These are phyloP conservation scores for Corydoras sp. DNA, from an alignment of 2,113 vertebrate species.

Conservation along the genomic window DNA sequence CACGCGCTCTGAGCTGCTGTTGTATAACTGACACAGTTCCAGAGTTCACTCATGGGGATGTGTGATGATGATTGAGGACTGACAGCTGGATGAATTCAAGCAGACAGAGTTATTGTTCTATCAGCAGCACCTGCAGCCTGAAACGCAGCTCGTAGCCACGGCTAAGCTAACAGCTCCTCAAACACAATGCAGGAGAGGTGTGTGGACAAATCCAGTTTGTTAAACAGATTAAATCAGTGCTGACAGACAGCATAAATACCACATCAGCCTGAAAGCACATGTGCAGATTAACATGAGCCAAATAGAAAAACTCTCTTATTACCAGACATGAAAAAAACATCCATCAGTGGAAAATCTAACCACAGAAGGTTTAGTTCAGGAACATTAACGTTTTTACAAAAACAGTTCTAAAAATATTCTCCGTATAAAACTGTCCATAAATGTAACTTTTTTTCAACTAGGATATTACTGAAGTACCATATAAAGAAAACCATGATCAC, in stretches of 20 bases:
- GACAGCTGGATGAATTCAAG: conserved; percentile 10
- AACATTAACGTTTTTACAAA: no score
- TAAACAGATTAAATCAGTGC: background rate
- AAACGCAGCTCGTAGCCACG: background rate
- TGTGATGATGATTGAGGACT: background rate
- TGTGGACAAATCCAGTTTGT: background rate
- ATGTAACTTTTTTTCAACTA: no score
- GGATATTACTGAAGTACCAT: no score
- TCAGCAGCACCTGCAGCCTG: conserved; percentile 16
- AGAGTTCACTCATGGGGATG: background rate
- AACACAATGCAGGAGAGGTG: background rate
- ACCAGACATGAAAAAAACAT: no score
- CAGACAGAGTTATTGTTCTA: conserved; percentile 19
- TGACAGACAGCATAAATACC: background rate
- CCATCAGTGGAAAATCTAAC: no score
- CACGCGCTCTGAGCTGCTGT: background rate
- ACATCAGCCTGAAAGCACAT: background rate
- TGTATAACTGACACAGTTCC: conserved; percentile 16
- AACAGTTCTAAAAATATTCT: no score
- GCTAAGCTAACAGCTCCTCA: background rate
- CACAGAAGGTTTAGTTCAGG: no score
- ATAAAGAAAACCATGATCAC: no score
- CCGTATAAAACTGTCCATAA: no score
- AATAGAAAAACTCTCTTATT: no score
- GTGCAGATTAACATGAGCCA: background rate